Conservation (phyloP, 2,797 vertebrate species). For the Darevskia nairensis region DNA sequence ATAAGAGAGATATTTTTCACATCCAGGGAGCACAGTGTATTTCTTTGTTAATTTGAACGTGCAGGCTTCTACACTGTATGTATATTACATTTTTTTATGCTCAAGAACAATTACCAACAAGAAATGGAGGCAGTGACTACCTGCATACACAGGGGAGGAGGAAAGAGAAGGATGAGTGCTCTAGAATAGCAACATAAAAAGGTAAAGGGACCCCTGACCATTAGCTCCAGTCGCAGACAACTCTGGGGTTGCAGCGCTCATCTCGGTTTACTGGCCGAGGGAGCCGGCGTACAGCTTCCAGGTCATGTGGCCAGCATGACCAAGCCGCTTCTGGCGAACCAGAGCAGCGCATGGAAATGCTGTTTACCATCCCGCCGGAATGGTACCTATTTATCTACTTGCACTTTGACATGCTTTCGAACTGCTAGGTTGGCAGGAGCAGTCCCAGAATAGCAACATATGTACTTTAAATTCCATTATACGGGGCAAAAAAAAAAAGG, state of each 20-base stretch:
- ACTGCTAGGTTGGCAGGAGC: no score
- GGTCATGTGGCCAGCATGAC: no score
- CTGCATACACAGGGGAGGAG: background rate
- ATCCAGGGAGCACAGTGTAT: background rate
- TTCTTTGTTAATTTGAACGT: conserved; percentile 7
- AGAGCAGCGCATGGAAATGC: no score
- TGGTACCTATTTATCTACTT: no score
- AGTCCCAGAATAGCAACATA: background rate
- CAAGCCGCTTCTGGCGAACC: no score
- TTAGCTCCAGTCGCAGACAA: no score
- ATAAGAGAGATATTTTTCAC: conserved; percentile 7
- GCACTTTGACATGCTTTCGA: no score
- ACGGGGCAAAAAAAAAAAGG: background rate
- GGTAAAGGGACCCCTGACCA: no score
- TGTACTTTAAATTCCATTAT: conserved; percentile 41
- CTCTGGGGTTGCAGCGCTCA: no score
- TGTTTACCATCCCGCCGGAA: no score
- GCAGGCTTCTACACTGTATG: background rate
- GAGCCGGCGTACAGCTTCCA: no score
- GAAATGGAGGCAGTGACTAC: background rate
- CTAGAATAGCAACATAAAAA: conserved; percentile 4
- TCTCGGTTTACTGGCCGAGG: no score
- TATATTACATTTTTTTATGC: background rate
- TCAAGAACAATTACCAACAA: conserved; percentile 16
- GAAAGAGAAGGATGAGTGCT: conserved; percentile 19